phyloP scores from a whole-genome alignment of 2,113 vertebrate species.

The Crotalus tigris region DNA sequence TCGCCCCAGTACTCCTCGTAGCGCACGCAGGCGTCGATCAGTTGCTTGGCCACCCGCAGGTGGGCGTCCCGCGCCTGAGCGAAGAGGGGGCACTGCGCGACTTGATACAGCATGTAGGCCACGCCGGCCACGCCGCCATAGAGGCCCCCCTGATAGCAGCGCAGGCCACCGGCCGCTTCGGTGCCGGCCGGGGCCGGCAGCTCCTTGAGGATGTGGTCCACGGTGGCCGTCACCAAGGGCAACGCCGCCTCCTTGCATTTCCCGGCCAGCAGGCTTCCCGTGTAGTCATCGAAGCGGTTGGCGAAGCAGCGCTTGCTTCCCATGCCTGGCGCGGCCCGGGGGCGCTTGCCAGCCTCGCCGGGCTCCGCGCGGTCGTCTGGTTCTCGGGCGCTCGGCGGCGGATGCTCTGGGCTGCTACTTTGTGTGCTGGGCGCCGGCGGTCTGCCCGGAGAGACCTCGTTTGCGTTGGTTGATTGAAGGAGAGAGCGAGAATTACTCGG shows the following conservation, averaged over 20 bases:
- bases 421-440: no score
- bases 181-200: constrained; percentile 62
- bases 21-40: constrained; percentile 79
- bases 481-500: not conserved
- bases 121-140: constrained; percentile 82
- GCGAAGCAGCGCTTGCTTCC: constrained; percentile 84
- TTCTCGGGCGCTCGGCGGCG: not conserved
- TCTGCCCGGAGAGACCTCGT: not conserved
- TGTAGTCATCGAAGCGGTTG: constrained; percentile 85
- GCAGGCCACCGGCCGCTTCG: constrained; percentile 57
- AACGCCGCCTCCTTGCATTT: constrained; percentile 70
- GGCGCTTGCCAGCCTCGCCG: not conserved
- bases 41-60: constrained; percentile 78
- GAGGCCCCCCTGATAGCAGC: constrained; percentile 77
- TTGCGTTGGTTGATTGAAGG: not conserved
- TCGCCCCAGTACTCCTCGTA: constrained; percentile 78
- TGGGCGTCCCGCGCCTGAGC: constrained; percentile 73
- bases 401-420: not conserved
- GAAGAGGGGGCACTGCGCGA: constrained; percentile 81
- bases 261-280: constrained; percentile 73
- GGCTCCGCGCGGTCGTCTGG: not conserved
- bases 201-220: constrained; percentile 78
- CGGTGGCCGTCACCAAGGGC: constrained; percentile 73
- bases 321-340: constrained; percentile 51
- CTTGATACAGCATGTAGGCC: constrained; percentile 86